Conservation (phyloP, 2,113 vertebrate species). For the Petaurus breviceps region DNA sequence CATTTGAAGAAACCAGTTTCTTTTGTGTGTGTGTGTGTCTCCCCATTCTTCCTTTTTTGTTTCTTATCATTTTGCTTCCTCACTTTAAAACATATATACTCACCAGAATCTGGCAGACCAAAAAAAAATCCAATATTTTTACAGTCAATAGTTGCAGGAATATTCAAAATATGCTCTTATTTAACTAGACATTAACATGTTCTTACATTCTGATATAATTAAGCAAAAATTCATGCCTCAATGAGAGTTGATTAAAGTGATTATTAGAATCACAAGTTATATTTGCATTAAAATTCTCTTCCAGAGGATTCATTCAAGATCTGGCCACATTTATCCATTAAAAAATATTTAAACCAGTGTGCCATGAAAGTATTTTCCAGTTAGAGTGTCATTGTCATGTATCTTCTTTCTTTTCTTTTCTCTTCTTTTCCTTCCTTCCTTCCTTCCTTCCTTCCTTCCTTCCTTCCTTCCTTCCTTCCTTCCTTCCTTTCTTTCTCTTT, state of each 20-base stretch:
- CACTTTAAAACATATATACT: neutral
- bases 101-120: neutral
- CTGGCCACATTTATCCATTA: slow-evolving; percentile 19
- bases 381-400: neutral
- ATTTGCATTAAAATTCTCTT: slow-evolving; percentile 31
- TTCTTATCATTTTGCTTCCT: slow-evolving; percentile 22
- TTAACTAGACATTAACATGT: slow-evolving; percentile 66
- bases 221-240: slow-evolving; percentile 50
- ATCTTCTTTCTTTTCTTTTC: neutral
- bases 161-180: slow-evolving; percentile 57
- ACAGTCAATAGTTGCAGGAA: neutral
- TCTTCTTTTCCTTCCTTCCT: too few species aligned
- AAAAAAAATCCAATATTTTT: slow-evolving; percentile 52
- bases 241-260: slow-evolving; percentile 23
- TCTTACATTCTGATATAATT: slow-evolving; percentile 62
- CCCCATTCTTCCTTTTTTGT: neutral
- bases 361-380: neutral
- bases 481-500: too few species aligned
- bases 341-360: neutral
- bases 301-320: slow-evolving; percentile 9
- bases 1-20: neutral
- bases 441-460: too few species aligned
- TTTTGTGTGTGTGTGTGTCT: too few species aligned
- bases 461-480: too few species aligned
- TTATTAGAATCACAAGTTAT: slow-evolving; percentile 37